A percentile compares a stretch with the other conserved stretches of the same genome.
Evolutionary conservation across 2,888 invertebrate species (phyloP).

Genomic region (Chrysomela aeneicollis): DNA sequence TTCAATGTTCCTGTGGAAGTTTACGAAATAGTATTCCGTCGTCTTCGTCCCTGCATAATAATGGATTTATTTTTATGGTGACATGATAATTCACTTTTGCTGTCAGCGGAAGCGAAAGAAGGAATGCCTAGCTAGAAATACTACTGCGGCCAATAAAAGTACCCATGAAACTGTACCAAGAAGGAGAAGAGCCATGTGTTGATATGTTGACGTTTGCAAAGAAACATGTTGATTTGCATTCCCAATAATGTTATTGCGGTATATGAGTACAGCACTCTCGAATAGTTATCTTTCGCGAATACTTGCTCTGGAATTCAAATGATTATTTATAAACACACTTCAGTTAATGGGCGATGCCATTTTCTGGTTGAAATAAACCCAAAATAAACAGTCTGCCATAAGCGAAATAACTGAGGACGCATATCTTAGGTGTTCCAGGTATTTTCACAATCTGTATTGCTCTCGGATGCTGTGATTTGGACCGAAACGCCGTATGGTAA

Average conservation of each 20-base stretch:
- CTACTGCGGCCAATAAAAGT: too few species aligned
- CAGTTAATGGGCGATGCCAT: constrained; percentile 22
- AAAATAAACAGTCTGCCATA: constrained; percentile 19
- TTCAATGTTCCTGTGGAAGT: too few species aligned
- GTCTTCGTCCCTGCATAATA: too few species aligned
- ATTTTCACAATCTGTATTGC: constrained; percentile 9
- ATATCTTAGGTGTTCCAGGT: constrained; percentile 3
- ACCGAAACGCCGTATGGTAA: too few species aligned
- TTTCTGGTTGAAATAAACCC: constrained; percentile 26
- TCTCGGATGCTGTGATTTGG: background rate
- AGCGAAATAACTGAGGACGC: constrained; percentile 5
- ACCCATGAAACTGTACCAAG: too few species aligned
- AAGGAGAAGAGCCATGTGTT: too few species aligned
- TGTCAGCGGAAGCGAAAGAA: too few species aligned
- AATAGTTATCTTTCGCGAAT: constrained; percentile 14
- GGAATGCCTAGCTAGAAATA: too few species aligned
- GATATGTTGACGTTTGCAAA: background rate
- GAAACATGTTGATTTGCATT: background rate
- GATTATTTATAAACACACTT: constrained; percentile 28
- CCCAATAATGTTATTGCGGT: background rate
- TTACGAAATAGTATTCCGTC: too few species aligned
- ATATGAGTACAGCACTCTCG: background rate
- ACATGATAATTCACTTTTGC: too few species aligned
- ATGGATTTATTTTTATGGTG: too few species aligned
- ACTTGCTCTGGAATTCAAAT: constrained; percentile 25